Conservation (phyloP, 2,113 vertebrate genomes). For the Alouatta palliata region DNA sequence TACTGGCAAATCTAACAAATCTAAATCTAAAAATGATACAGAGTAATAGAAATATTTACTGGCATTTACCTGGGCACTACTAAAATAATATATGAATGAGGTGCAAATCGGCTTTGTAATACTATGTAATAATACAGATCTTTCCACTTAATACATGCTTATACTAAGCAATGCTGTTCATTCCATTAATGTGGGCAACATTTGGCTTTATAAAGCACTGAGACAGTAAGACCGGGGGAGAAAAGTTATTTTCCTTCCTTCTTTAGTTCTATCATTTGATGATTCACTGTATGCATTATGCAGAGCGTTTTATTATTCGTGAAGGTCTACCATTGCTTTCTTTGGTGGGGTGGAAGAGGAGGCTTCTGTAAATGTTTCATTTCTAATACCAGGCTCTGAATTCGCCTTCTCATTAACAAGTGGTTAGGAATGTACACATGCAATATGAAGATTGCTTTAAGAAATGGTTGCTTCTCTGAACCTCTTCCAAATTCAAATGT, state of each 20-base stretch:
- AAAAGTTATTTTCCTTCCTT: constrained; percentile 26
- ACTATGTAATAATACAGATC: constrained; percentile 69
- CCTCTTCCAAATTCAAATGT: neutral
- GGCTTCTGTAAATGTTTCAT: constrained; percentile 10
- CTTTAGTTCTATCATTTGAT: constrained; percentile 65
- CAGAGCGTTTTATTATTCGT: too few relatives aligned
- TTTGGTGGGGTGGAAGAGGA: constrained; percentile 12
- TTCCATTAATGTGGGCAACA: constrained; percentile 42
- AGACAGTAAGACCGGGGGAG: constrained; percentile 16
- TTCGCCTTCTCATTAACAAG: neutral
- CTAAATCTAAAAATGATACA: constrained; percentile 41
- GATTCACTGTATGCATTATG: too few relatives aligned
- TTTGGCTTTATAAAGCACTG: constrained; percentile 24
- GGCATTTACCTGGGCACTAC: constrained; percentile 6
- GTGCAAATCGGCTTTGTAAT: constrained; percentile 56
- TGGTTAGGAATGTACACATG: neutral
- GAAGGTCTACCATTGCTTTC: neutral
- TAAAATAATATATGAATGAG: neutral
- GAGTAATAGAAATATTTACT: constrained; percentile 32
- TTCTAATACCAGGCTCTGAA: neutral
- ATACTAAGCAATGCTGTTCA: neutral
- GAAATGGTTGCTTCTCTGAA: neutral
- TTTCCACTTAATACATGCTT: constrained; percentile 55
- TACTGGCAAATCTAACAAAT: constrained; percentile 41
- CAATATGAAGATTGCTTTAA: neutral